Base-by-base conservation (phyloP, 2,888 invertebrate genomes). In the Polymixis flavicincta region DNA sequence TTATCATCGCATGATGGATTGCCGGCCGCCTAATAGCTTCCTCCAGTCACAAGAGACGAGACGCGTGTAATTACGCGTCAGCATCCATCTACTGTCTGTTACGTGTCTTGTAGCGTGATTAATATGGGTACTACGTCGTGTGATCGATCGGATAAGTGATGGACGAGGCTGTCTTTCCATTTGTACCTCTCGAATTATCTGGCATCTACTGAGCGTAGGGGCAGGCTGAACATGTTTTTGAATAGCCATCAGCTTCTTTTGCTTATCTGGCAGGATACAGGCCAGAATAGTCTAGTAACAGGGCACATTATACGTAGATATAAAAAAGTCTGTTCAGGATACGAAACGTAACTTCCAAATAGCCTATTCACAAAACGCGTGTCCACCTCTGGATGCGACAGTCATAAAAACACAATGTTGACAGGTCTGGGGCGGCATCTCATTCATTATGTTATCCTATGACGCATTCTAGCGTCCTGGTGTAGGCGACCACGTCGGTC, bases 1-100 rank as follows among this genome's bases (percentile, higher is more conserved):
- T 93, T 93, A 94, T 94, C 94, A 88, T 85, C 78, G 80, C 88
- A 93, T 94, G 94, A 94, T 93, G 91, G 91, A 94, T 94, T 76
- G 85, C 74, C 76, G 70, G 74, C 79, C 74, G 75, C 84, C 84
- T 87, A 88, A 88, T 87, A 87, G 85, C 88, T 87, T 90, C 92
- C 90, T 90, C 82, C 86, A 85, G 84, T 83, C 73, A 75, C 74
- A 76, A 66, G 66, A 67, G 75, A 74, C 73, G 76, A 78, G 80
- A 88, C 82, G 82, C 82, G 71, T 83, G 83, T 86, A 84, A 88
- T 85, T 88, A 88, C 82, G 76, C 74, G 75, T 83, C 80, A 78
- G 73, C 82, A 80, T 87, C 81, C 81, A 87, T 88, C 78, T 82
- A 83, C 82, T 87, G 79, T 82, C 78, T 80, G 76, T 75, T 78